Base-by-base conservation (phyloP, 2,888 invertebrate genomes). In the Diabrotica balteata region DNA sequence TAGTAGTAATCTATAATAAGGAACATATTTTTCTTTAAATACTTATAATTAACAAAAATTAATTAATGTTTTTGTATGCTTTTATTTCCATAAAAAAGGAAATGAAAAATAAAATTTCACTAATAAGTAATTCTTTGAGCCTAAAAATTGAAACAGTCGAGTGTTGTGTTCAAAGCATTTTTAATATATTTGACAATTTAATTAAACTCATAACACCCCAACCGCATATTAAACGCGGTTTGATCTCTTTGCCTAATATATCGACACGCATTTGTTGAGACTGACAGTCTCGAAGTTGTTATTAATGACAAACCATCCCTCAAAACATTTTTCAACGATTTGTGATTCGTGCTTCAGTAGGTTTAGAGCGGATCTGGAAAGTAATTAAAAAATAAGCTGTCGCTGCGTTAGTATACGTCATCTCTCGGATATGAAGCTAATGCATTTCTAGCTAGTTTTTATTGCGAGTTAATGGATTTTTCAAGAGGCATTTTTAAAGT, bases 341-440 rank as follows among this genome's bases (percentile, higher is more conserved):
- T 42, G 10, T 59, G 71, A 63, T 69, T 65, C 64, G 68, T 67
- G 66, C 67, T 52, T 22, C 32, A 58, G 64, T 59, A 58, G 44
- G 57, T 57, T 51, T 54, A 49, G 22, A 63, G 57, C 49, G 71
- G 68, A 71, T 69, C 63, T 62, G 10, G 55, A 58, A 62, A 51
- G 68, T 67, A 71, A 71, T 71, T 71, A 71, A 67, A 71, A 69
- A 66, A 53, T 69, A 65, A 69, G 67, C 63, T 54, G 32, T 32
- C 32, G 32, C 32, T 32, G 64, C 60, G 57, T 67, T 51, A 11
- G 17, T 45, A 57, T 45, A 57, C 55, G 17, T 57, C 44, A 57
- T 45, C 55, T 32, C 32, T 17, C 55, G 45, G 55, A 57, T 57
- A 57, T 45, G 45, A 57, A 46, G 55, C 55, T 43, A 55, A 47